Evolutionary conservation across 2,797 vertebrate species (phyloP).

Genomic region (Masticophis lateralis): DNA sequence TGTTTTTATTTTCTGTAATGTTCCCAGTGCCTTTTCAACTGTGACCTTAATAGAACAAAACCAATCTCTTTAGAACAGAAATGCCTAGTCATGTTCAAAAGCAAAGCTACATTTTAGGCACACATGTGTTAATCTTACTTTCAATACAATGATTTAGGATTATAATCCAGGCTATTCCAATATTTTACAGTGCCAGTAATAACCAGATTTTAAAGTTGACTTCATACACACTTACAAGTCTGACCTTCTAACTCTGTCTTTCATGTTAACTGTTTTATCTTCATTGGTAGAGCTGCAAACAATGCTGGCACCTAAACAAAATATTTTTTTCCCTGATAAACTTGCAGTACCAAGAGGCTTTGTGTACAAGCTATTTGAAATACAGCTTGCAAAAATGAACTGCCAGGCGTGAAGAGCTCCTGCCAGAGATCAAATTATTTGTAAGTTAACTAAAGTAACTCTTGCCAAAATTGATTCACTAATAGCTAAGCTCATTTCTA

Average conservation of each 20-base stretch:
- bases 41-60: slow-evolving; percentile 21
- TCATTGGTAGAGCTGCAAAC: not conserved
- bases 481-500: not conserved
- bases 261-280: not conserved
- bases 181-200: not conserved
- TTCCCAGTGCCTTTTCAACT: slow-evolving; percentile 19
- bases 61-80: not conserved
- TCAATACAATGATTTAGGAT: not conserved
- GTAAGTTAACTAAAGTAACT: not conserved
- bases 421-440: not conserved
- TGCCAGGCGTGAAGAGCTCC: not conserved
- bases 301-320: not conserved
- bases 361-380: not conserved
- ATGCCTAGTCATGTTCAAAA: not conserved
- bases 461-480: not conserved
- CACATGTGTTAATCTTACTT: not conserved
- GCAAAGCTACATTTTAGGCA: not conserved
- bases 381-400: not conserved
- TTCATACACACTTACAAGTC: not conserved
- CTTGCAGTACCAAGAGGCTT: not conserved
- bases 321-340: not conserved
- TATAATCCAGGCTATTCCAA: not conserved
- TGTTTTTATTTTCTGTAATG: slow-evolving; percentile 45
- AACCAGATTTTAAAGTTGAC: not conserved
- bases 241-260: not conserved